Evolutionary conservation across 2,113 vertebrate genomes (phyloP), one percentile per base, ranked within the genome.

Genomic region (Chloropsis cyanopogon): DNA sequence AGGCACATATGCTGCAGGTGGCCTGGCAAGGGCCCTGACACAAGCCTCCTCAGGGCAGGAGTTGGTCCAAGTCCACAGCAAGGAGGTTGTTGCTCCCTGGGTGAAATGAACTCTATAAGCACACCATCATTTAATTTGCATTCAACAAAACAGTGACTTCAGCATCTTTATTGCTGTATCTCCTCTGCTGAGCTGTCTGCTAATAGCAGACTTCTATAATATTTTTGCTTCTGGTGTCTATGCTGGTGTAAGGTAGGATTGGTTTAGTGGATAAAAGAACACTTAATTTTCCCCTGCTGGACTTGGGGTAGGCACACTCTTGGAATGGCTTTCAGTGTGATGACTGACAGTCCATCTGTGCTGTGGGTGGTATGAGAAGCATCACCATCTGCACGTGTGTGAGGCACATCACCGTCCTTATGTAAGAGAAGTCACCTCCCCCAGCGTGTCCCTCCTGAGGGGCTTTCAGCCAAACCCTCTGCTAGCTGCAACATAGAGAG

Each of bases 341-440:
- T 97, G 96, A 94, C 95, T 97, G 94, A 96, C 93, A 92, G 90
- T 92, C 96, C 96, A 96, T 97, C 96, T 97, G 95, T 92, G 87
- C 82, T 77, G 92, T 92, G 90, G 95, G 96, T 94, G 93, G 83
- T 82, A 84, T 46, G 88, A 92, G 87, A 91, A 89, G 90, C 93
- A 95, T 85, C 92, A 83, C 96, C 96, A 97, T 96, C 95, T 97
- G 95, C 79, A 49, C 50, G 57, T 81, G 85, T 93, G 88, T 59
- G 79, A 91, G 72, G 90, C 85, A 60, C 79, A 88, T 78, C 95
- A 59, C 85, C 4, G 7, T 52, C 68, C 73, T 94, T 92, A 86
- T 82, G 85, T 90, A 91, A 95, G 71, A 50, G 21, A 52, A 90
- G 68, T 44, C 79, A 57, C 79, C 47, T 70, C 47, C 42, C 64